Percentiles rank a stretch among this genome's conserved stretches.
Conservation (phyloP, 2,888 invertebrate species). For the Serrognathus titanus region DNA sequence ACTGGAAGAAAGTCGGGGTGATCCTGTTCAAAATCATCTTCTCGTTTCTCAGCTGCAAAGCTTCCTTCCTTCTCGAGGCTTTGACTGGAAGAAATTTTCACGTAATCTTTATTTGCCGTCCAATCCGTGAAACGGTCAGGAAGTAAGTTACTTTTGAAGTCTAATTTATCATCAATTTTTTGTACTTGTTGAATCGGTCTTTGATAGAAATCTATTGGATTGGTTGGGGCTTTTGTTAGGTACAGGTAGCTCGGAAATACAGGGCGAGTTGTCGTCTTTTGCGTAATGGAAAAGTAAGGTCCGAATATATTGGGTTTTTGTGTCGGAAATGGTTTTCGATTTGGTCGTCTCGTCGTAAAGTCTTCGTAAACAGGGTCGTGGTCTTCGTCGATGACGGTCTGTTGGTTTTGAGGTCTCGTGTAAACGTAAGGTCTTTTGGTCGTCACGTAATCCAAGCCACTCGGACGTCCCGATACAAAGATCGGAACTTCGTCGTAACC, state of each 20-base stretch:
- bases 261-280: constrained; percentile 1
- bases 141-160: constrained; percentile 18
- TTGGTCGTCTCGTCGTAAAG: constrained; percentile 32
- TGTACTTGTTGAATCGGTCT: background rate
- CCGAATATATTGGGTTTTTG: background rate
- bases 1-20: constrained; percentile 3
- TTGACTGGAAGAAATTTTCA: constrained; percentile 33
- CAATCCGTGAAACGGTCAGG: constrained; percentile 11
- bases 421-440: background rate
- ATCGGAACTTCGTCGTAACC: constrained; percentile 10
- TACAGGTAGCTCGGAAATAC: constrained; percentile 21
- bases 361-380: constrained; percentile 5
- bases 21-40: constrained; percentile 1
- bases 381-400: constrained; percentile 2
- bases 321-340: constrained; percentile 17
- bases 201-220: too few species aligned
- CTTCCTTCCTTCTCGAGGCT: constrained; percentile 24
- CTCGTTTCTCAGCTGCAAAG: constrained; percentile 16
- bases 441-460: background rate
- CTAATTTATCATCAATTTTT: constrained; percentile 27
- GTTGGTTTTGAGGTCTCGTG: background rate
- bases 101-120: constrained; percentile 25
- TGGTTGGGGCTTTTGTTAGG: constrained; percentile 2
- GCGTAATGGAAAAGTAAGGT: background rate
- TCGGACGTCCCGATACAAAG: constrained; percentile 1